Base-by-base conservation (phyloP, 2,888 invertebrate genomes). In the Coelinius sp. region DNA sequence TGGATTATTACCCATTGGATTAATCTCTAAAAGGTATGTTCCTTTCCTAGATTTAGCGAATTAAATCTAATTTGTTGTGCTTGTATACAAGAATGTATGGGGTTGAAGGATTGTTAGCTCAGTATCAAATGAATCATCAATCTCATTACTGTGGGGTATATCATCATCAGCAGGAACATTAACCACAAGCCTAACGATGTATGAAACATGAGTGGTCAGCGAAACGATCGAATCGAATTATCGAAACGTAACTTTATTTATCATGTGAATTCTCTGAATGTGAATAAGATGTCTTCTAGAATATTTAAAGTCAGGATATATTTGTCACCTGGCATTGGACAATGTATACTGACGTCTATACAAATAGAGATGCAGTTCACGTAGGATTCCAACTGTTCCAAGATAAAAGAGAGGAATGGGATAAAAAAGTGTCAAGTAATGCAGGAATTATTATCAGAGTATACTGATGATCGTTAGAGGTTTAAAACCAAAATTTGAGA, bases 401-500 rank as follows among this genome's bases (percentile, higher is more conserved):
- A 44, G 56, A 41, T 41, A 73, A 69, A 27, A 71, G 77, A 68
- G 31, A 63, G 70, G 78, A 68, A 35, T 49, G 17, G 27, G n/a
- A 59, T 14, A n/a, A 80, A 82, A 82, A 82, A 85, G 73, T 85
- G 85, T 80, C 85, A 82, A 83, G 85, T 85, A 86, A 86, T 76
- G 85, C 80, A 73, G 78, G 79, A 82, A 80, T 82, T 81, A 82
- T 80, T 78, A 81, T 81, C 74, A 77, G 74, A n/a, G n/a, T n/a
- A n/a, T n/a, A n/a, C n/a, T n/a, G n/a, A n/a, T 68, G 75, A 72
- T 76, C 76, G 78, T 79, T 78, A 78, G 73, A 73, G 73, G 73
- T 78, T 78, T 75, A 73, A 71, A 70, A 82, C 44, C 86, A 88
- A 88, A 89, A 88, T 88, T 88, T 89, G 88, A 89, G 88, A 90